Base-by-base conservation (phyloP, 2,888 invertebrate species). In the Boloria euphrosyne region DNA sequence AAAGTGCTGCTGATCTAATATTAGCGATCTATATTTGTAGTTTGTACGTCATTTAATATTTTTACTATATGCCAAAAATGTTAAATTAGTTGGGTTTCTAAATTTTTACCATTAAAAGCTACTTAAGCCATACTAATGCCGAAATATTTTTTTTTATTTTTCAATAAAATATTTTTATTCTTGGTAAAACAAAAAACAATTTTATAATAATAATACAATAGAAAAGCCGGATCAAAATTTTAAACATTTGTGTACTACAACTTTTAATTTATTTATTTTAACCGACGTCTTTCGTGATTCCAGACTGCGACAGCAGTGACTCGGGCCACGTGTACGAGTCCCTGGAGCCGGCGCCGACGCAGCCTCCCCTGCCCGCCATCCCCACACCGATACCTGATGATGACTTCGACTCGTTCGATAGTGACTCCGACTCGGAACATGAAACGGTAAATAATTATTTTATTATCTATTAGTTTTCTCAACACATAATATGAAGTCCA, bases 331-430 rank as follows among this genome's bases (percentile, higher is more conserved):
- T 94, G 76, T 95, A 96, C 85, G 96, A 96, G 86, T 94, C 94
- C 31, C 85, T 95, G 72, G 90, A 89, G 74, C 89, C 86, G 27
- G 77, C 80, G 65, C 80, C 77, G 61, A 80, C 77, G 66, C 75
- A 74, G 51, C 64, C 77, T 17, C 75, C 74, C 10, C 75, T 76
- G 52, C 65, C 74, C n/a, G 74, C 65, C 17, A 62, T 66, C 14
- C 76, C 78, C 13, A 75, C 74, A 44, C 62, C 71, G 14, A 58
- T 77, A 44, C 85, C 83, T 67, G 86, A 89, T 73, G 95, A 95
- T 74, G 95, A 95, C 80, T 95, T 94, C 75, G 96, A 96, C 82
- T 95, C 95, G 55, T 96, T 96, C 78, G 95, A 96, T 76, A 94
- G 94, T 74, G 95, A 95, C 75, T 92, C 93, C 1, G 95, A 95